Conservation (phyloP, 2,797 vertebrate species). For the Lepilemur septentrionalis region DNA sequence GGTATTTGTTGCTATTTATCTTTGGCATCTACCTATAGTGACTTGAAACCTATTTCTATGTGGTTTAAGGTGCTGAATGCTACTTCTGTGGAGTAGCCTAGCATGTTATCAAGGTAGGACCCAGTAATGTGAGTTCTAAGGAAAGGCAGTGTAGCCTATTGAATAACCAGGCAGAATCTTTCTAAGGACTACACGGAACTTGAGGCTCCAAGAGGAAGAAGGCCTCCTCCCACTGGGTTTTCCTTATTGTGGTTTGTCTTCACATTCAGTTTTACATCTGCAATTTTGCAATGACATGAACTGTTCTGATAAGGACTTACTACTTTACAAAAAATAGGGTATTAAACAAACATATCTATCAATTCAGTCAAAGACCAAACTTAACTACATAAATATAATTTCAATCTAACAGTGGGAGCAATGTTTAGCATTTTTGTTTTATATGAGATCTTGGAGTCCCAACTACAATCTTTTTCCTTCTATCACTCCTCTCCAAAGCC, state of each 20-base stretch:
- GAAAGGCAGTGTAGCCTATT: fast-evolving
- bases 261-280: background rate
- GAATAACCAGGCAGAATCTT: background rate
- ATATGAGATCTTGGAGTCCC: background rate
- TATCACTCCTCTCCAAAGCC: background rate
- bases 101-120: background rate
- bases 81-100: background rate
- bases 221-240: background rate
- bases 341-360: background rate
- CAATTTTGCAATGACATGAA: background rate
- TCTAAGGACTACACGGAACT: background rate
- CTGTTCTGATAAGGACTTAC: background rate
- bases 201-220: background rate
- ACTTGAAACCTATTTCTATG: background rate
- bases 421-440: background rate
- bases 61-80: background rate
- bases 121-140: background rate
- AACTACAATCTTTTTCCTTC: background rate
- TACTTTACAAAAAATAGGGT: background rate
- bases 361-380: background rate
- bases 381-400: background rate
- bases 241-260: background rate
- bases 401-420: background rate
- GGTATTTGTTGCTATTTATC: background rate
- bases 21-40: background rate